Evolutionary conservation across 2,797 vertebrate genomes (phyloP), one percentile per base, ranked within the genome.

Genomic region (Holocentrus rufus): DNA sequence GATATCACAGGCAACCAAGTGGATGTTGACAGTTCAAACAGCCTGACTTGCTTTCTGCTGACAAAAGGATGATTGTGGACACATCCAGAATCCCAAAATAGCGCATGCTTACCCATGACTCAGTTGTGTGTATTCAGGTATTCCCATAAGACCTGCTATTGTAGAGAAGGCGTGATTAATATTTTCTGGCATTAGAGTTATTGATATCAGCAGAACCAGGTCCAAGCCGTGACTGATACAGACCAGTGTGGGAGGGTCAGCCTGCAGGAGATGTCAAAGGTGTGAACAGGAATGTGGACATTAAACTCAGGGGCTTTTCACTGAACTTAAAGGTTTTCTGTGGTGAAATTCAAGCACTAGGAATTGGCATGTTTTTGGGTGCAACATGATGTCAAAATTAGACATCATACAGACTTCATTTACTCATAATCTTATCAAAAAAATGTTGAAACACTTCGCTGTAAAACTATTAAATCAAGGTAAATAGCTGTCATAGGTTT

Each of bases 101-200:
- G 65, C 77, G 65, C 61, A 8, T 71, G 44, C 65, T 57, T 23
- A 42, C 9, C 53, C 54, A 25, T 11, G 14, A 18, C 61, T 78
- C 72, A 63, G 71, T 73, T 72, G 55, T 44, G 66, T 76, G 60
- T 7, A 1, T 68, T 81, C 80, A 83, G 77, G 74, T 88, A 59
- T 81, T 77, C 85, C 82, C 77, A 77, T 18, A 20, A 81, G 77
- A 52, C 54, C 52, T 27, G 66, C 65, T 88, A 63, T 69, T 77
- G 53, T 55, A 20, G 42, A 79, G 69, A 82, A 47, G 15, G 27
- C 69, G 58, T 80, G 74, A 76, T 81, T 61, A 70, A 52, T 76
- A 36, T 68, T 81, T 47, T 76, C 25, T 75, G 74, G 74, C 79
- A 80, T 69, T 44, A 44, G 34, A 63, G 8, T 39, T 9, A 39